Conservation (phyloP, 1,140 invertebrate genomes). For the Drosophila neocordata region DNA sequence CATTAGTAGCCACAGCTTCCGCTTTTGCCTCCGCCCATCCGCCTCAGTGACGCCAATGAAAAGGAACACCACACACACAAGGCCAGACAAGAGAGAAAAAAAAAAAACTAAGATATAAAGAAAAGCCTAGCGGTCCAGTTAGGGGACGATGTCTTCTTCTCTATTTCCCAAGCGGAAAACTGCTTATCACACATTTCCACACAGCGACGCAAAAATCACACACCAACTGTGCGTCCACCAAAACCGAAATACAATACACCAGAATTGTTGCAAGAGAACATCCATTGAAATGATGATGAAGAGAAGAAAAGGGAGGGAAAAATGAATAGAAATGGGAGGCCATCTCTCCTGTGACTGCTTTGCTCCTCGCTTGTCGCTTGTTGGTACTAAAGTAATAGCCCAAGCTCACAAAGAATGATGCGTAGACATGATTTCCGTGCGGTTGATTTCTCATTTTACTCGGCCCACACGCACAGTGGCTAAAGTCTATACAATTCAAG, state of each 20-base stretch:
- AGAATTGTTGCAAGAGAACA: conserved; percentile 45
- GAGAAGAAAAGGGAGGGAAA: neutral
- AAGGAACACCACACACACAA: conserved; percentile 40
- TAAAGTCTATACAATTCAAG: neutral
- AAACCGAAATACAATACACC: conserved; percentile 69
- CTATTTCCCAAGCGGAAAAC: conserved; percentile 74
- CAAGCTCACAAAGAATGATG: conserved; percentile 74
- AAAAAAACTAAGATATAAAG: conserved; percentile 32
- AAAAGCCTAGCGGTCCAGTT: conserved; percentile 4
- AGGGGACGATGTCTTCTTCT: conserved; percentile 5
- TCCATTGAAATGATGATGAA: neutral
- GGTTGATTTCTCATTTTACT: conserved; percentile 61
- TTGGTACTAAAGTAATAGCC: conserved; percentile 61
- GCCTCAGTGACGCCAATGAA: conserved; percentile 61
- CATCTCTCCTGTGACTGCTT: neutral
- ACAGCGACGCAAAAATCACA: conserved; percentile 68
- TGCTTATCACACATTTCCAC: conserved; percentile 81
- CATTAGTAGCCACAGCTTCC: conserved; percentile 75
- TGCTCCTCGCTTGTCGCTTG: conserved; percentile 10
- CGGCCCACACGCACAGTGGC: neutral
- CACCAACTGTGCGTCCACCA: conserved; percentile 36
- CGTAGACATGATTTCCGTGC: conserved; percentile 81
- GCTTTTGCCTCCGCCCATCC: conserved; percentile 29
- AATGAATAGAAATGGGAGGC: neutral
- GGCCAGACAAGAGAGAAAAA: neutral